These are phyloP conservation scores for Scomber scombrus DNA, from an alignment of 2,113 vertebrate genomes.

Conservation along the genomic window DNA sequence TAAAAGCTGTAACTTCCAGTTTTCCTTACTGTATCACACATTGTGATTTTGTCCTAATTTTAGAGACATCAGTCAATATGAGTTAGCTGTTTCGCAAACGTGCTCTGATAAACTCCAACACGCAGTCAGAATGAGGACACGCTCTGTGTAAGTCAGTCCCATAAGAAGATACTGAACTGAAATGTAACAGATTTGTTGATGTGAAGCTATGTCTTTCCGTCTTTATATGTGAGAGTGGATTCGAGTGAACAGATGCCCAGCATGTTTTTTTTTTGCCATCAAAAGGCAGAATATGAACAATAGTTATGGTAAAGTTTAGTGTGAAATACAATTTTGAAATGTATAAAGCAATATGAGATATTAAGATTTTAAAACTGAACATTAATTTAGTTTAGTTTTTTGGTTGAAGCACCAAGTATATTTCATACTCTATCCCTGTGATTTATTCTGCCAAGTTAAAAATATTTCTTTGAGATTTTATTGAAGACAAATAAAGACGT, in stretches of 20 bases:
- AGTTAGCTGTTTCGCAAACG: conserved; percentile 28
- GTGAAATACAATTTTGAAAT: conserved; percentile 19
- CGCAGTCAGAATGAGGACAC: conserved; percentile 60
- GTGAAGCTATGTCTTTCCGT: conserved; percentile 7
- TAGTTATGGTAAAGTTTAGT: background rate
- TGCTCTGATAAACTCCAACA: conserved; percentile 23
- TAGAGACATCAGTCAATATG: conserved; percentile 35
- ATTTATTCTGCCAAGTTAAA: background rate
- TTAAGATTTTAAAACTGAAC: conserved; percentile 20
- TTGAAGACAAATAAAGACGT: conserved; percentile 10
- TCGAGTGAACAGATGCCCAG: conserved; percentile 12
- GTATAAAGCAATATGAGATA: conserved; percentile 4
- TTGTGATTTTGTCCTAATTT: conserved; percentile 40
- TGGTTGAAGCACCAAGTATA: background rate
- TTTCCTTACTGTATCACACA: background rate
- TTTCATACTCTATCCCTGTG: background rate
- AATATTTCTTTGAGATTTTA: background rate
- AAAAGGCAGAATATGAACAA: conserved; percentile 3
- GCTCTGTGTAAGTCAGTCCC: conserved; percentile 42
- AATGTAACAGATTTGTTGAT: conserved; percentile 60
- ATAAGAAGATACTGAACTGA: conserved; percentile 41
- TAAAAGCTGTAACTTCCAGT: background rate
- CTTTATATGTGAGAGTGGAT: background rate
- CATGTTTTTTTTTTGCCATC: background rate
- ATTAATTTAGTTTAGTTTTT: background rate